These are phyloP conservation scores for Zaprionus lineosus DNA, from an alignment of 2,888 invertebrate species.

Conservation along the genomic window DNA sequence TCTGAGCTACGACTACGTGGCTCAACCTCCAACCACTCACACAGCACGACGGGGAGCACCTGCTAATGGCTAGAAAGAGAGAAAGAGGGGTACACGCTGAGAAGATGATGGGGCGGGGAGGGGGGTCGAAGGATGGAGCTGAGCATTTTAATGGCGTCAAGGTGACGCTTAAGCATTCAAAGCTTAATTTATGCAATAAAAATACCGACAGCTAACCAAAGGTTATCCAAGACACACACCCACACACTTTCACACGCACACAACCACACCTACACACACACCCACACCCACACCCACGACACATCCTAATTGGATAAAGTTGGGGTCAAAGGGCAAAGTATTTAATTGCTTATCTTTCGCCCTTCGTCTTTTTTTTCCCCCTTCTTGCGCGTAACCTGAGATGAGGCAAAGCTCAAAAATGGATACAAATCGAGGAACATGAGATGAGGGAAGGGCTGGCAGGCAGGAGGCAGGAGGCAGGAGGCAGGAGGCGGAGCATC, in stretches of 20 bases:
- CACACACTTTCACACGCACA: constrained; percentile 8
- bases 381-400: constrained; percentile 42
- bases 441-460: background rate
- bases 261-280: constrained; percentile 9
- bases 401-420: constrained; percentile 40
- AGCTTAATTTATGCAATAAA: constrained; percentile 78
- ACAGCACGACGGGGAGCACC: constrained; percentile 46
- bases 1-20: constrained; percentile 39
- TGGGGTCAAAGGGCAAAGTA: constrained; percentile 40
- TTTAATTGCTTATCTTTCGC: constrained; percentile 70
- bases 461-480: too few relatives aligned
- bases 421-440: constrained; percentile 53
- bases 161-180: constrained; percentile 76
- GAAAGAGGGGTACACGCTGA: background rate
- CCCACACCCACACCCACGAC: too few relatives aligned
- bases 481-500: too few relatives aligned
- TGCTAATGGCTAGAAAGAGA: constrained; percentile 46
- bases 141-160: constrained; percentile 71
- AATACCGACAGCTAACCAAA: constrained; percentile 51
- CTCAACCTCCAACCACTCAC: constrained; percentile 14
- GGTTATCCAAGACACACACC: constrained; percentile 14
- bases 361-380: constrained; percentile 9
- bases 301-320: constrained; percentile 64
- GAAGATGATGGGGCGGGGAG: background rate
- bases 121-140: constrained; percentile 13